These are phyloP conservation scores for Paguma larvata DNA, from an alignment of 2,797 vertebrate genomes.

Conservation along the genomic window DNA sequence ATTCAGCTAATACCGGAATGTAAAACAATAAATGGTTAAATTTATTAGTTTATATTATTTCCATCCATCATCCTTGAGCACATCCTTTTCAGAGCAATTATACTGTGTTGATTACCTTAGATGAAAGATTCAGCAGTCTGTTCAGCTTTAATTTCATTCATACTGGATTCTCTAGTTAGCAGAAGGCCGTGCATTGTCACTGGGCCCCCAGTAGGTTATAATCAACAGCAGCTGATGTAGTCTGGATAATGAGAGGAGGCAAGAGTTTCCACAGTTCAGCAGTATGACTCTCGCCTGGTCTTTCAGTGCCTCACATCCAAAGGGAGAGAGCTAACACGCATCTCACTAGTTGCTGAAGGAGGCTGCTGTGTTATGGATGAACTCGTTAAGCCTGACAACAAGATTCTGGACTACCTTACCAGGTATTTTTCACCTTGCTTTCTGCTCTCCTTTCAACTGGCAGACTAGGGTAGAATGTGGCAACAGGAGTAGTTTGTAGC, in stretches of 20 bases:
- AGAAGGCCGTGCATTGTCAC: not conserved
- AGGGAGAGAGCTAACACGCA: slow-evolving; percentile 91
- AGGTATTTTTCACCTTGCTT: slow-evolving; percentile 85
- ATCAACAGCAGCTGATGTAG: not conserved
- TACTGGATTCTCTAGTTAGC: not conserved
- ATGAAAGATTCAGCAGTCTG: not conserved
- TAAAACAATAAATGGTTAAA: not conserved
- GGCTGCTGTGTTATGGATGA: slow-evolving; percentile 93
- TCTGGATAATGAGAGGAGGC: slow-evolving; percentile 1
- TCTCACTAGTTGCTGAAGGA: slow-evolving; percentile 92
- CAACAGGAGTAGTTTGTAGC: not conserved
- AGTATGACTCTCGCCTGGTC: slow-evolving; percentile 4
- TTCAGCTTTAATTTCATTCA: slow-evolving; percentile 19
- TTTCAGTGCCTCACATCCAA: slow-evolving; percentile 92
- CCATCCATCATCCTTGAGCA: not conserved
- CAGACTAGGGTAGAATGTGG: not conserved
- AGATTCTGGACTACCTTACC: slow-evolving; percentile 92
- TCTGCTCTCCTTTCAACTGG: not conserved
- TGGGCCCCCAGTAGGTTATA: not conserved
- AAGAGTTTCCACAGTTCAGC: not conserved
- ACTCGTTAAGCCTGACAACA: slow-evolving; percentile 92
- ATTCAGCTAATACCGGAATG: not conserved
- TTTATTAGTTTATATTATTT: not conserved
- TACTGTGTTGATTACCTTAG: not conserved
- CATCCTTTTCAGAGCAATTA: not conserved